Percentiles rank a stretch among this genome's conserved stretches.
Conservation (phyloP, 2,888 invertebrate species). For the Philhelius pedissequus region DNA sequence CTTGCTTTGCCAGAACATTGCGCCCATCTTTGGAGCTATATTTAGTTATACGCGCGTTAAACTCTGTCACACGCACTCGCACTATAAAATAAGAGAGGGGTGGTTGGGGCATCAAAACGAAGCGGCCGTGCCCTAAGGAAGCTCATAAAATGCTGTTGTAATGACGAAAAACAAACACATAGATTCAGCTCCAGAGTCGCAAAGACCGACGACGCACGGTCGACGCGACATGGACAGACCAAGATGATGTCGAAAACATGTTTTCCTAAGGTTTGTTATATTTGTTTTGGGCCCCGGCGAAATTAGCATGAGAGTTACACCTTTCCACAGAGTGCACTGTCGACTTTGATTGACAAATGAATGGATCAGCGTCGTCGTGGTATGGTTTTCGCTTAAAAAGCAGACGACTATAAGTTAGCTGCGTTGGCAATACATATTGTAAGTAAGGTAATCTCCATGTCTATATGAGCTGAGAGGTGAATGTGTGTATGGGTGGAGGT, state of each 20-base stretch:
- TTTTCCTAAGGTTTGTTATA: slow-evolving; percentile 51
- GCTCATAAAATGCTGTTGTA: slow-evolving; percentile 5
- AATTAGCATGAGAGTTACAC: slow-evolving; percentile 67
- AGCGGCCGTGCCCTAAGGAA: slow-evolving; percentile 29
- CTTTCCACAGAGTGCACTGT: slow-evolving; percentile 58
- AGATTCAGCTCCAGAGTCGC: not conserved
- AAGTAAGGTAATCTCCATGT: too few species aligned
- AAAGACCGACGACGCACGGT: not conserved
- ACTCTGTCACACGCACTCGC: slow-evolving; percentile 37
- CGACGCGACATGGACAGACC: not conserved
- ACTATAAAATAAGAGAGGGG: not conserved
- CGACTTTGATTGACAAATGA: slow-evolving; percentile 66
- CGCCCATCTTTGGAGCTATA: slow-evolving; percentile 45
- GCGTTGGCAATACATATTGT: not conserved
- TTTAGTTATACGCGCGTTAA: slow-evolving; percentile 15
- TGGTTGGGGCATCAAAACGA: not conserved
- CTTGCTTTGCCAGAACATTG: not conserved
- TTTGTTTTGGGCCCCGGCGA: slow-evolving; percentile 40
- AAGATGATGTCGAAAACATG: slow-evolving; percentile 39
- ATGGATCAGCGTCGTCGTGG: slow-evolving; percentile 29
- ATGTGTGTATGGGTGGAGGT: not conserved
- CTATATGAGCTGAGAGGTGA: not conserved
- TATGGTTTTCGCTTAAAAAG: slow-evolving; percentile 28
- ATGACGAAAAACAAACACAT: slow-evolving; percentile 35
- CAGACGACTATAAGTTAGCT: not conserved